These are phyloP conservation scores for Zaprionus kolodkinae DNA, from an alignment of 1,140 invertebrate species.

Conservation along the genomic window DNA sequence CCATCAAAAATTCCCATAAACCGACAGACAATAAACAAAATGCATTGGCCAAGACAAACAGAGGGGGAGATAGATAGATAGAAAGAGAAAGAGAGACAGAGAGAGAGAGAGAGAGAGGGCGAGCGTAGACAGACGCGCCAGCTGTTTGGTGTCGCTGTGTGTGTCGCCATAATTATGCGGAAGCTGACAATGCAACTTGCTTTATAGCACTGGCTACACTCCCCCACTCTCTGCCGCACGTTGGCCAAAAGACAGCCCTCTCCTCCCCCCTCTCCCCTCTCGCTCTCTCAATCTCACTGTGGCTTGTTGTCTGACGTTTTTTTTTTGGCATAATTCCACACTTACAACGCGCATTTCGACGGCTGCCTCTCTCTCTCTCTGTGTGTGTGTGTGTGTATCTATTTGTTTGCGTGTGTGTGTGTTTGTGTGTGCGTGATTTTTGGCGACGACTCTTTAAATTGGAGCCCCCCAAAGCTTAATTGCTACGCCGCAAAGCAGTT, in stretches of 20 bases:
- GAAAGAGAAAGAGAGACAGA: not conserved
- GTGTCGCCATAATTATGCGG: conserved; percentile 80
- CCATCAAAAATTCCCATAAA: conserved; percentile 75
- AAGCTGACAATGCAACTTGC: conserved; percentile 81
- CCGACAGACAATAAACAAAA: conserved; percentile 58
- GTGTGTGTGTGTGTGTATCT: not conserved
- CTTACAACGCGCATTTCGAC: conserved; percentile 16
- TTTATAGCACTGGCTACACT: conserved; percentile 30
- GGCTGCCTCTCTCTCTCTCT: not conserved
- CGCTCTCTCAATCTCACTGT: not conserved
- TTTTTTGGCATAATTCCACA: conserved; percentile 57
- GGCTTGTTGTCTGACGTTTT: conserved; percentile 23
- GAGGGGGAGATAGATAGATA: conserved; percentile 4
- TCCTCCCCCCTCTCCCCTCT: too few species aligned
- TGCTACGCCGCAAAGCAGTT: conserved; percentile 37
- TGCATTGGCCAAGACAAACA: conserved; percentile 43
- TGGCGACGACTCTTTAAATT: conserved; percentile 51
- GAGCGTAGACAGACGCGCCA: conserved; percentile 17
- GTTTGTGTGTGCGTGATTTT: conserved; percentile 21
- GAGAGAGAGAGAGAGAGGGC: not conserved
- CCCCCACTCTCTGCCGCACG: too few species aligned
- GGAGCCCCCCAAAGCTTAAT: conserved; percentile 41
- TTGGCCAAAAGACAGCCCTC: not conserved
- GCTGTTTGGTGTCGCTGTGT: conserved; percentile 41
- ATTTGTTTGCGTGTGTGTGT: not conserved